Evolutionary conservation across 1,140 invertebrate species (phyloP), one percentile per base, ranked within the genome.

Genomic region (Cataglyphis hispanica): DNA sequence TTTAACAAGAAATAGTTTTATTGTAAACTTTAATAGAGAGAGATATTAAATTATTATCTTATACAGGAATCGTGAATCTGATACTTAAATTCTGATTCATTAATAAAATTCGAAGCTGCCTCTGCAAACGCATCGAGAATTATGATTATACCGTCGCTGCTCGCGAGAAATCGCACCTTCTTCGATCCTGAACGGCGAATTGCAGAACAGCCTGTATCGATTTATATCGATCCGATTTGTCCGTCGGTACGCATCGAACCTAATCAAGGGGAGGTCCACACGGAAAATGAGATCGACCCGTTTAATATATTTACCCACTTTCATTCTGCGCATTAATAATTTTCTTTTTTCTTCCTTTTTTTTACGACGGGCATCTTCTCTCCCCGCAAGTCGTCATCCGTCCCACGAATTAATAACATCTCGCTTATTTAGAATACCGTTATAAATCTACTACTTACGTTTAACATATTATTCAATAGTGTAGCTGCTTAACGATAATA

Each of bases 161-260:
- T 46, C 60, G 27, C 60, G 63, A 80, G 77, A 81, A 70, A 81
- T 70, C 64, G 66, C 78, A 72, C 22, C 78, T 58, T 72, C 25
- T 50, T 72, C 37, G 78, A 70, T 81, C 66, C 66, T 81, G 63
- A 78, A 81, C 78, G 78, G 78, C 78, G 78, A 81, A 72, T 81
- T 81, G 25, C 78, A 70, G 78, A 81, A 81, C 78, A 81, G 78
- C 78, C 78, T 81, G 77, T 66, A 50, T 31, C 75, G 40, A 77
- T 56, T 56, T 22, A 40, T 60, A 83, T n/a, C 78, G 53, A 56
- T 50, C 78, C 53, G 25, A 60, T 53, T 31, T 34, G 67, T 40
- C 53, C 64, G 70, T 27, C 77, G 64, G 34, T 83, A 61, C 67
- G 78, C 78, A 83, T 74, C 78, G 67, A 43, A 43, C 72, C 25